Evolutionary conservation across 2,113 vertebrate species (phyloP).

Genomic region (Zingel zingel): DNA sequence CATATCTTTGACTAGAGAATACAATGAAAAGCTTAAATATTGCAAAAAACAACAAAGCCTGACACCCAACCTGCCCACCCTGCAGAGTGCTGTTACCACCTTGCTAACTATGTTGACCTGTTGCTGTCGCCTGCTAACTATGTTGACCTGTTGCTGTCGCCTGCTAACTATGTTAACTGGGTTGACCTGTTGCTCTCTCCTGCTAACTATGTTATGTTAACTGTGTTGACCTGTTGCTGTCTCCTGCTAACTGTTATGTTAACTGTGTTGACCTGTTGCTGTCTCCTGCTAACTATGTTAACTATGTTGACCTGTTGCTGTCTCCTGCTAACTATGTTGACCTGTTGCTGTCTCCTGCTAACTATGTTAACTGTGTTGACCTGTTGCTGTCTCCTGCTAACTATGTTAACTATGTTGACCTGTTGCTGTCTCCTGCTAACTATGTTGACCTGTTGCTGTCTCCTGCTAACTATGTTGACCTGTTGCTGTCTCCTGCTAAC

Average conservation of each 20-base stretch:
- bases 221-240: not conserved
- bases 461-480: not conserved
- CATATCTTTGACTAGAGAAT: too few species aligned
- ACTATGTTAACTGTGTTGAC: not conserved
- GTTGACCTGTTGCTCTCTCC: not conserved
- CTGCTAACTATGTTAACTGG: too few species aligned
- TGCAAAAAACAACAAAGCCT: too few species aligned
- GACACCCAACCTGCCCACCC: not conserved
- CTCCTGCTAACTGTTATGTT: too few species aligned
- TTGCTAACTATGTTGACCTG: not conserved
- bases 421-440: not conserved
- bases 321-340: constrained; percentile 1
- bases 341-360: constrained; percentile 4
- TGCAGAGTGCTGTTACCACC: not conserved
- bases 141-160: not conserved
- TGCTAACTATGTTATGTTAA: too few species aligned
- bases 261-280: not conserved
- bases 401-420: too few species aligned
- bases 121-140: not conserved
- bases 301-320: not conserved
- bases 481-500: too few species aligned
- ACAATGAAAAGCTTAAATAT: too few species aligned
- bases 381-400: not conserved
- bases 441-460: too few species aligned
- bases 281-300: constrained; percentile 15